Conservation (phyloP, 2,888 invertebrate species). For the Drosophila nigritarsus region DNA sequence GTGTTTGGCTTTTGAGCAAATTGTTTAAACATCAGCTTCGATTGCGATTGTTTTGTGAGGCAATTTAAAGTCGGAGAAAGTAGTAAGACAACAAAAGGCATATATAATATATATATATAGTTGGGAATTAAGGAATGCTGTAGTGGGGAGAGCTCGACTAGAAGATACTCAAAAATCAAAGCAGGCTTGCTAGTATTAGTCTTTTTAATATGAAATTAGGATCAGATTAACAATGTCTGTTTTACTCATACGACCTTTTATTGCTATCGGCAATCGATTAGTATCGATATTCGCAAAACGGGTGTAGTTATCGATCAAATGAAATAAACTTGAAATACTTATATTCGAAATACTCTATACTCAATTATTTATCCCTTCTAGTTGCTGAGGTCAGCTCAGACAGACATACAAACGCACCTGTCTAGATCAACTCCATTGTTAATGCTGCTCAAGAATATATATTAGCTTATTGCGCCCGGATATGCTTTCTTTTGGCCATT, state of each 20-base stretch:
- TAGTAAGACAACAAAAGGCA: background rate
- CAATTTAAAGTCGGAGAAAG: background rate
- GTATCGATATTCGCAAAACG: background rate
- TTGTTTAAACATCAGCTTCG: constrained; percentile 38
- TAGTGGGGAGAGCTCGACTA: background rate
- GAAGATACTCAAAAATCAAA: background rate
- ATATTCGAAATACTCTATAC: background rate
- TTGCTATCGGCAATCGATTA: background rate
- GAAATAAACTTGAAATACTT: background rate
- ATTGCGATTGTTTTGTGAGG: constrained; percentile 13
- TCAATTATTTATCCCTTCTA: background rate
- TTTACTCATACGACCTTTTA: background rate
- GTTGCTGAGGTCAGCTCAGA: background rate
- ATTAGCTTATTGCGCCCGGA: background rate
- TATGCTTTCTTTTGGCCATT: background rate
- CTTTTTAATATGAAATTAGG: background rate
- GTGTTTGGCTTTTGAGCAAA: constrained; percentile 56
- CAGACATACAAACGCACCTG: background rate
- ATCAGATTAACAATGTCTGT: background rate
- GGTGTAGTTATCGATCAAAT: background rate
- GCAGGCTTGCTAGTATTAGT: background rate
- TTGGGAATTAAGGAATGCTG: background rate
- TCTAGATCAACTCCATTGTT: background rate
- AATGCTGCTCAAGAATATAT: background rate
- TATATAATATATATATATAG: background rate